Conservation (phyloP, 2,888 invertebrate genomes). For the Drymonia ruficornis region DNA sequence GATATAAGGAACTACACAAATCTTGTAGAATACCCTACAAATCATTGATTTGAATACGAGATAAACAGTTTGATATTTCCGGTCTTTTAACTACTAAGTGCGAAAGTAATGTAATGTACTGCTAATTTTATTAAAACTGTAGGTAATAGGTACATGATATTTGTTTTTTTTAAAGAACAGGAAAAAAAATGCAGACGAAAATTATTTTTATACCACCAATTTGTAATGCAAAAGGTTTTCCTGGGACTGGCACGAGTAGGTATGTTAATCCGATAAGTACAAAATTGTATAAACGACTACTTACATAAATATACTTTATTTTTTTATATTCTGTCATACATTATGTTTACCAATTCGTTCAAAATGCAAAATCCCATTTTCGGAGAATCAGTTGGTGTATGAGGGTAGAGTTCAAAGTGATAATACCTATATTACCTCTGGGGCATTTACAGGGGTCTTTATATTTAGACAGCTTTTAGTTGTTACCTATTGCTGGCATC, state of each 20-base stretch:
- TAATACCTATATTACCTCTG: too few species aligned
- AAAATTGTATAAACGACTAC: too few species aligned
- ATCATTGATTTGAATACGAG: constrained; percentile 5
- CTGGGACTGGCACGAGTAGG: too few species aligned
- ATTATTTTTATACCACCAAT: neutral
- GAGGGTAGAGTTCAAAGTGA: too few species aligned
- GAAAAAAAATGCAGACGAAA: neutral
- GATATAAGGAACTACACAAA: constrained; percentile 2
- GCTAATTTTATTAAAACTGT: constrained; percentile 1
- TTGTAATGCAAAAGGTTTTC: constrained; percentile 1
- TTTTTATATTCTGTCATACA: too few species aligned
- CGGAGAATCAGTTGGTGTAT: too few species aligned
- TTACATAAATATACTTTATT: too few species aligned
- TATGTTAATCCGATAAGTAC: neutral
- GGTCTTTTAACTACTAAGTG: neutral
- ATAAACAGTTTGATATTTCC: neutral
- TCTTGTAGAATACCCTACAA: neutral
- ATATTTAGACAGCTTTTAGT: too few species aligned
- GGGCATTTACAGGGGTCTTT: too few species aligned
- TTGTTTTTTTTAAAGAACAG: neutral
- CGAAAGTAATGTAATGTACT: neutral
- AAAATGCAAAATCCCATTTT: too few species aligned
- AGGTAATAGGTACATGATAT: neutral
- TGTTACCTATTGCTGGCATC: too few species aligned
- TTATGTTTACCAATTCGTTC: too few species aligned